Percentiles rank a stretch among this genome's conserved stretches.
Conservation (phyloP, 2,888 invertebrate genomes). For the Amphipoea lucens region DNA sequence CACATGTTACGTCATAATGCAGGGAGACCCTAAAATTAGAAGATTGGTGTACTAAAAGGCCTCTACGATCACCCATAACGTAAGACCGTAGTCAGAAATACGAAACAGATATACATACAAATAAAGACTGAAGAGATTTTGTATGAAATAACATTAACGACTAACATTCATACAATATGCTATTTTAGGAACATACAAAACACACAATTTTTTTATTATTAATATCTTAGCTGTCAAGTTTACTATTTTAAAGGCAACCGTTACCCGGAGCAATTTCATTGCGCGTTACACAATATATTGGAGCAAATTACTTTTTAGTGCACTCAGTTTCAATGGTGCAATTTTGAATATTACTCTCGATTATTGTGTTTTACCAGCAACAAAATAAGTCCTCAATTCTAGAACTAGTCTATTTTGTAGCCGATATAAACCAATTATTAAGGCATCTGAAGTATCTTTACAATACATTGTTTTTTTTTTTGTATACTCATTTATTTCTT, state of each 20-base stretch:
- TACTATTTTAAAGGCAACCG: conserved; percentile 10
- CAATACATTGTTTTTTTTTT: neutral
- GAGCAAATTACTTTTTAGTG: neutral
- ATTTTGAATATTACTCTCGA: neutral
- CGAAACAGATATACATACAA: conserved; percentile 31
- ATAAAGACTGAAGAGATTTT: conserved; percentile 40
- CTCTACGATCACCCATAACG: conserved; percentile 40
- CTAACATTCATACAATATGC: conserved; percentile 30
- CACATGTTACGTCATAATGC: conserved; percentile 45
- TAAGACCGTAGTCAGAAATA: conserved; percentile 28
- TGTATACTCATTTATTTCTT: neutral
- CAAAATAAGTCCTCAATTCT: neutral
- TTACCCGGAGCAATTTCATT: neutral
- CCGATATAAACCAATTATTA: conserved; percentile 15
- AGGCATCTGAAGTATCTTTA: conserved; percentile 26
- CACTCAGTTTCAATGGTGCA: neutral
- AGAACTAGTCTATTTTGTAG: conserved; percentile 15
- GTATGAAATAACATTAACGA: conserved; percentile 46
- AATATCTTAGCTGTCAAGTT: conserved; percentile 5
- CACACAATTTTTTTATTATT: neutral
- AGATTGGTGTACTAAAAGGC: conserved; percentile 52
- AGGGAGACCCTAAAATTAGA: conserved; percentile 42
- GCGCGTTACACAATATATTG: neutral
- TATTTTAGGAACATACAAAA: conserved; percentile 55
- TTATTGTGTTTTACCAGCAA: conserved; percentile 2